A percentile compares a stretch with the other conserved stretches of the same genome.
Conservation (phyloP, 92 coral and sea anemone genomes). For the Parazoanthus darwini region DNA sequence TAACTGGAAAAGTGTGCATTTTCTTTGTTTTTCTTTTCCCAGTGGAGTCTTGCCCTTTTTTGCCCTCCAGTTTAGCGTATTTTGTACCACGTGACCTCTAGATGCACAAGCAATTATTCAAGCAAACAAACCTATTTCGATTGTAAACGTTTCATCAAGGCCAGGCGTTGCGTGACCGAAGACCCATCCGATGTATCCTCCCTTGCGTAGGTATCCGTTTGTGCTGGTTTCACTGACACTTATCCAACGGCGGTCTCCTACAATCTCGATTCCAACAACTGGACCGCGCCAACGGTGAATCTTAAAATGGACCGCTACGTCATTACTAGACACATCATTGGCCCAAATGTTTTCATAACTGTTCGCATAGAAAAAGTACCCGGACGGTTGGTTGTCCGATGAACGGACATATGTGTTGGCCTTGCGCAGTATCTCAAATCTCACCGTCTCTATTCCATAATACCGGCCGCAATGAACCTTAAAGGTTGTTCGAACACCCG, state of each 20-base stretch:
- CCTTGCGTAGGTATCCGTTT: slow-evolving; percentile 26
- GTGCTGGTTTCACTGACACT: slow-evolving; percentile 11
- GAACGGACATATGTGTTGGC: too few species aligned
- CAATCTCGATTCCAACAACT: slow-evolving; percentile 40
- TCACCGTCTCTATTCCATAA: slow-evolving; percentile 21
- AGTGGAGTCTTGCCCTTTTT: too few species aligned
- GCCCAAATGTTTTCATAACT: background rate
- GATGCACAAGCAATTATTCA: background rate
- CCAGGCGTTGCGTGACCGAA: background rate
- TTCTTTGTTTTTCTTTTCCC: too few species aligned
- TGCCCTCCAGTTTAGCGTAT: too few species aligned
- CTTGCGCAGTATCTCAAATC: slow-evolving; percentile 49
- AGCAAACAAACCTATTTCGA: slow-evolving; percentile 44
- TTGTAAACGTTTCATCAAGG: slow-evolving; percentile 44
- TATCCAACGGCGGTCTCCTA: slow-evolving; percentile 40
- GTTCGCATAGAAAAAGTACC: slow-evolving; percentile 43
- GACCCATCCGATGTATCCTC: background rate
- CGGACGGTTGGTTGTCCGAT: slow-evolving; percentile 41
- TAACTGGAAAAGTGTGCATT: too few species aligned
- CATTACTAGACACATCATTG: background rate
- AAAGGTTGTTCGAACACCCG: slow-evolving; percentile 51
- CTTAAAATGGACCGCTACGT: slow-evolving; percentile 13
- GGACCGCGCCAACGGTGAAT: slow-evolving; percentile 54
- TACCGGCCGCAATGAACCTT: slow-evolving; percentile 45
- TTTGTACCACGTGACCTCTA: too few species aligned